Conservation (phyloP, 2,797 vertebrate species). For the Rhynchotus rufescens region DNA sequence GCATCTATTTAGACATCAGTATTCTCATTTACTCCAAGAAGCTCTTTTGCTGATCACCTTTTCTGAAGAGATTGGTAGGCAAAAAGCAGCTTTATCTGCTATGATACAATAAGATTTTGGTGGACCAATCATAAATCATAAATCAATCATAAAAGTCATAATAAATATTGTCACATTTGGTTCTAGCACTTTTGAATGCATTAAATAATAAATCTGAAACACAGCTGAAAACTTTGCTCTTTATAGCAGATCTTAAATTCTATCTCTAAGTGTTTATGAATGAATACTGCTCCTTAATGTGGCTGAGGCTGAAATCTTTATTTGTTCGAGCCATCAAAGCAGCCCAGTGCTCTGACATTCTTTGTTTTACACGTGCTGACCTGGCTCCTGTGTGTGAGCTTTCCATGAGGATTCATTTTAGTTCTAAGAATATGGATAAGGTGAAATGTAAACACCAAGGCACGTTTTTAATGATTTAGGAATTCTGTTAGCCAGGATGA, state of each 20-base stretch:
- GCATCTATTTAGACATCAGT: neutral
- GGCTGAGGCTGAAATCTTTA: neutral
- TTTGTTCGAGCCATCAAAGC: constrained; percentile 1
- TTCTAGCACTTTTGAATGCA: neutral
- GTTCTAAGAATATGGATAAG: neutral
- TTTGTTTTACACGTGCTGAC: neutral
- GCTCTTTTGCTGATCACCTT: neutral
- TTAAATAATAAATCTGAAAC: constrained; percentile 10
- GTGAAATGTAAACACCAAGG: neutral
- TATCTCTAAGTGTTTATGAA: neutral
- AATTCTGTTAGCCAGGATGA: constrained; percentile 11
- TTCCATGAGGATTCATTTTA: constrained; percentile 20
- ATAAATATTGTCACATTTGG: neutral
- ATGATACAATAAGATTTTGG: neutral
- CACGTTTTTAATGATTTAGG: constrained; percentile 4
- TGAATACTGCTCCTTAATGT: neutral
- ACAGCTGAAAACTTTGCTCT: neutral
- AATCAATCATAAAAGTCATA: neutral
- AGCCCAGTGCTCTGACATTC: neutral
- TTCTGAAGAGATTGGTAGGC: neutral
- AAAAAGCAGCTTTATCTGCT: neutral
- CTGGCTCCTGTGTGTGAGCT: neutral
- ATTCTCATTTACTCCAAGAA: neutral
- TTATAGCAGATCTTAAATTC: neutral
- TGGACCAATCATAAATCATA: neutral